Base-by-base conservation (phyloP, 2,797 vertebrate genomes). In the Nannoperca obscura region DNA sequence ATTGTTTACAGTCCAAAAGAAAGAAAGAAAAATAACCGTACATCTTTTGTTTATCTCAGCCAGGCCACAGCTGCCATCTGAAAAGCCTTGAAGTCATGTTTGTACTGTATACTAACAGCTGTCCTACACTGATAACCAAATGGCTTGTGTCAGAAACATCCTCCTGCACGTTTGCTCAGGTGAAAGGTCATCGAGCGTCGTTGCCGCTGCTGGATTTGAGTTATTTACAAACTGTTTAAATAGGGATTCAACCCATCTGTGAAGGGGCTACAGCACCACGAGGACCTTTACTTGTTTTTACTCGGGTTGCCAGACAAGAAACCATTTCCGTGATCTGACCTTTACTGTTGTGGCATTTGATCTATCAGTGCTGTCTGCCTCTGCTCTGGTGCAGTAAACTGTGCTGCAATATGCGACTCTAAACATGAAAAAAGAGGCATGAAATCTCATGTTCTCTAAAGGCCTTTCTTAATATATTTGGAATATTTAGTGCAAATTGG, bases 21-120 rank as follows among this genome's bases (percentile, higher is more conserved):
- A 15, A 13, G 8, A 50, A 27, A 78, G 30, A 66, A 71, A 67
- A 14, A 14, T 3, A 36, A 12, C 13, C 7, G 68, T 15, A 42
- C 36, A 32, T 89, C 61, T 84, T 77, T 75, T 89, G 91, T 92
- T 91, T 90, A 91, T 89, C 83, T 90, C 75, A 67, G 70, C 47
- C 68, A 52, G 68, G 58, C 79, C 83, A 49, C 81, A 78, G 58
- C 72, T 1, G 63, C 67, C 85, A 53, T 66, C 62, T 55, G 42
- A 80, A 84, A 65, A 70, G 60, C 81, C 77, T 81, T 53, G 60
- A 66, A 82, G 79, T 81, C 69, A 24, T 86, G 84, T 90, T 91
- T 89, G 84, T 13, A 34, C 73, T 74, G 65, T 76, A 73, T 40
- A 60, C 64, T 32, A 86, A 84, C 70, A 89, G 78, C 89, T 84